These are phyloP conservation scores for Lepisosteus oculatus DNA, from an alignment of 2,113 vertebrate species.

Conservation along the genomic window DNA sequence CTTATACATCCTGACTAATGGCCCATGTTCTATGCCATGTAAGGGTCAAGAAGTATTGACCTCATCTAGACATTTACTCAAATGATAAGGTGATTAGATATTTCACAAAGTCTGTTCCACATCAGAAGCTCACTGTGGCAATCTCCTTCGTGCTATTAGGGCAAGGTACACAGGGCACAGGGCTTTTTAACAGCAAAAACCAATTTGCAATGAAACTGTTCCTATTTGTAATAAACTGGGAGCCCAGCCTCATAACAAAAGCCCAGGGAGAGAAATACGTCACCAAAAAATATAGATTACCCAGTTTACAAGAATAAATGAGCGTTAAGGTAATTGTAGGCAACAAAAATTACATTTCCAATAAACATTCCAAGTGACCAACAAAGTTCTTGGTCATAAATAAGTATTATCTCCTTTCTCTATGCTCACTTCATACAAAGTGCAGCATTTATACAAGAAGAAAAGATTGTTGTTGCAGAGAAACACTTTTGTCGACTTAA, in stretches of 20 bases:
- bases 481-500: too few relatives aligned
- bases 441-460: too few relatives aligned
- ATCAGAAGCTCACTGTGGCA: constrained; percentile 65
- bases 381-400: constrained; percentile 59
- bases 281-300: constrained; percentile 40
- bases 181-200: constrained; percentile 34
- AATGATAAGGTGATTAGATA: constrained; percentile 92
- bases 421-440: too few relatives aligned
- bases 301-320: constrained; percentile 56
- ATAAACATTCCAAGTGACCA: constrained; percentile 63
- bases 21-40: constrained; percentile 77
- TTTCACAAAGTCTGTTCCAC: constrained; percentile 72
- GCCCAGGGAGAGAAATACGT: constrained; percentile 41
- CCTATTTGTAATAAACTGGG: constrained; percentile 67
- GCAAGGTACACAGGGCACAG: not conserved
- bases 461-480: too few relatives aligned
- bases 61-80: constrained; percentile 81
- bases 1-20: constrained; percentile 83
- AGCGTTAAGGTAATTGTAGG: constrained; percentile 68
- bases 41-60: constrained; percentile 78
- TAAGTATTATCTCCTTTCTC: constrained; percentile 39
- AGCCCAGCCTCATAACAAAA: constrained; percentile 52
- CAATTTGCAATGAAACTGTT: constrained; percentile 69
- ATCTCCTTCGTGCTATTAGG: constrained; percentile 19
- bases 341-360: constrained; percentile 78